Conservation (phyloP, 2,888 invertebrate genomes). For the Hydrotaea cyrtoneurina region DNA sequence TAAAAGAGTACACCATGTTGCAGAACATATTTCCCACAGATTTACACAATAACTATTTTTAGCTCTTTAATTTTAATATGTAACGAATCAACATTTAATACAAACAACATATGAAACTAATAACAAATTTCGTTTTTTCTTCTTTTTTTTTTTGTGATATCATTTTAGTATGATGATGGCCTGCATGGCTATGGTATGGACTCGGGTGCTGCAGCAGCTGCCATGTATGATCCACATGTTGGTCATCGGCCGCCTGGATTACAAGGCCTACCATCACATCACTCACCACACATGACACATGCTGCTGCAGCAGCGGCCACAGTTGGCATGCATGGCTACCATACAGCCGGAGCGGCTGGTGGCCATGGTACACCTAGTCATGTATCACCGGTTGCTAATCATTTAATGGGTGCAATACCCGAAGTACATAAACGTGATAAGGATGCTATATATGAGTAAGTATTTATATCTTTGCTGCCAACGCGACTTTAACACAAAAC, state of each 20-base stretch:
- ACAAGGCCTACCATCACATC: slow-evolving; percentile 86
- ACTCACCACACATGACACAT: slow-evolving; percentile 91
- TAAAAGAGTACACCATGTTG: too few species aligned
- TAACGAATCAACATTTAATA: too few species aligned
- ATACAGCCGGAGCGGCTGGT: slow-evolving; percentile 80
- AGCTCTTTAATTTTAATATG: too few species aligned
- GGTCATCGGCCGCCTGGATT: slow-evolving; percentile 83
- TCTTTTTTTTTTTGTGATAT: slow-evolving; percentile 9
- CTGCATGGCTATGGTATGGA: slow-evolving; percentile 94
- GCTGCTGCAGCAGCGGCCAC: slow-evolving; percentile 83
- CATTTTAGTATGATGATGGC: slow-evolving; percentile 97
- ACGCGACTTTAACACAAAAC: not conserved
- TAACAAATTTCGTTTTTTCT: slow-evolving; percentile 27
- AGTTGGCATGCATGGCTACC: slow-evolving; percentile 84
- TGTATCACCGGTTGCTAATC: slow-evolving; percentile 91
- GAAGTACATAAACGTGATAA: slow-evolving; percentile 98
- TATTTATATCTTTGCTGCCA: slow-evolving; percentile 72
- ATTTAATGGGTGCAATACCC: slow-evolving; percentile 91
- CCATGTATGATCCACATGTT: slow-evolving; percentile 90
- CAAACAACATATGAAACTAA: slow-evolving; percentile 1
- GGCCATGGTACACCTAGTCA: slow-evolving; percentile 86
- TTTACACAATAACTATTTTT: slow-evolving; percentile 33
- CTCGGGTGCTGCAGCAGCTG: slow-evolving; percentile 83
- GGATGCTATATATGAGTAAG: slow-evolving; percentile 99
- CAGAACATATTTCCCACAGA: slow-evolving; percentile 5